Evolutionary conservation across 2,888 invertebrate genomes (phyloP).

Genomic region (Erynnis tages): DNA sequence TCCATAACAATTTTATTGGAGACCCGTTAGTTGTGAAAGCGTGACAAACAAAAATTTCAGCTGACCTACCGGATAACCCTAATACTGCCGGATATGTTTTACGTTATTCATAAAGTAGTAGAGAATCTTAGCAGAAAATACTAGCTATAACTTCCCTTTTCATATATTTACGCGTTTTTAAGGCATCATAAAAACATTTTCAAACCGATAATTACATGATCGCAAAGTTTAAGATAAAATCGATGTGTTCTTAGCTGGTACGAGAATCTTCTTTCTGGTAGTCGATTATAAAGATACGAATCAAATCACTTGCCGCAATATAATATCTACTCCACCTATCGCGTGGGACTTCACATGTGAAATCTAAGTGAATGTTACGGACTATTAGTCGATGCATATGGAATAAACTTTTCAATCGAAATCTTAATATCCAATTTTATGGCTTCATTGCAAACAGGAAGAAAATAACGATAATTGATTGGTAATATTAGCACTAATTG

Average conservation of each 20-base stretch:
- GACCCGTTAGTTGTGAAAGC: no score
- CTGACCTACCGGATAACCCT: no score
- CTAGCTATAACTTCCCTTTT: no score
- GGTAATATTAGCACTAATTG: no score
- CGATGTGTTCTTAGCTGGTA: conserved; percentile 1
- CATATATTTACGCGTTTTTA: no score
- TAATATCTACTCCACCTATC: conserved; percentile 31
- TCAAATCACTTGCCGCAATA: conserved; percentile 42
- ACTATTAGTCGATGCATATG: conserved; percentile 5
- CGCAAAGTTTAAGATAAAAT: conserved; percentile 16
- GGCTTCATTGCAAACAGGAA: not conserved
- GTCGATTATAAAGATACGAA: conserved; percentile 42
- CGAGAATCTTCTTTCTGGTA: conserved; percentile 32
- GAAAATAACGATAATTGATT: no score
- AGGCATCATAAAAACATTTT: conserved; percentile 2
- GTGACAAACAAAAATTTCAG: no score
- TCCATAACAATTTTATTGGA: no score
- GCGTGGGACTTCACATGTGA: conserved; percentile 14
- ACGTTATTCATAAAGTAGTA: no score
- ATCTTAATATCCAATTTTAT: not conserved
- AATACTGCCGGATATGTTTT: no score
- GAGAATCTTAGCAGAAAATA: no score
- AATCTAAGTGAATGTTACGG: conserved; percentile 2
- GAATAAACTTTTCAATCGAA: conserved; percentile 5
- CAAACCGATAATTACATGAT: conserved; percentile 23